These are phyloP conservation scores for Siniperca scherzeri DNA, from an alignment of 2,797 vertebrate species.

Conservation along the genomic window DNA sequence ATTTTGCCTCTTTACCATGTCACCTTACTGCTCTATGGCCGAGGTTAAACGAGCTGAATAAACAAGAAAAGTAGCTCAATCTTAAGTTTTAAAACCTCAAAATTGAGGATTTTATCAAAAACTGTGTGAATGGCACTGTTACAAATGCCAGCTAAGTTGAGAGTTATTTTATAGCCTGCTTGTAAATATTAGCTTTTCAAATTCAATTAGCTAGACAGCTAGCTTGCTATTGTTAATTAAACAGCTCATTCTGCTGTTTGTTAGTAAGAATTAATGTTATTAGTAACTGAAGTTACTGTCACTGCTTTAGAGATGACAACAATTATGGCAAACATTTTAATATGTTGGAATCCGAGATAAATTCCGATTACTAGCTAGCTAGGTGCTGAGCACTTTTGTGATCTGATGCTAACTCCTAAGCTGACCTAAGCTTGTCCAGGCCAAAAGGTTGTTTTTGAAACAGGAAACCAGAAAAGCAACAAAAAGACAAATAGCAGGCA, in stretches of 20 bases:
- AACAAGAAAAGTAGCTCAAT: not conserved
- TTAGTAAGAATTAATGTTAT: too few relatives aligned
- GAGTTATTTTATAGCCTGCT: not conserved
- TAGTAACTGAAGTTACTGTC: too few relatives aligned
- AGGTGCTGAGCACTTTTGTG: not conserved
- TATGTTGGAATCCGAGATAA: too few relatives aligned
- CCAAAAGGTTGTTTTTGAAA: too few relatives aligned
- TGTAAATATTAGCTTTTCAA: too few relatives aligned
- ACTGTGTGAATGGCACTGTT: not conserved
- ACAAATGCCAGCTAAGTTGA: not conserved
- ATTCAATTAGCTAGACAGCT: not conserved
- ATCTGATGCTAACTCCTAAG: not conserved
- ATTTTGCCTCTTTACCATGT: not conserved
- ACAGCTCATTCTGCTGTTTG: too few relatives aligned
- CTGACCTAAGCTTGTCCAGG: too few relatives aligned
- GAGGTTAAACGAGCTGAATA: not conserved
- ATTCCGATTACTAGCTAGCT: too few relatives aligned
- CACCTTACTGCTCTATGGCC: not conserved
- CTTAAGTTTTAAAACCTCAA: not conserved
- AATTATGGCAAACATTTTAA: too few relatives aligned
- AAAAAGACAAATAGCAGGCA: too few relatives aligned
- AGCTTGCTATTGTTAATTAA: not conserved
- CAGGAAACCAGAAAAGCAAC: too few relatives aligned
- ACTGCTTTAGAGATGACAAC: too few relatives aligned
- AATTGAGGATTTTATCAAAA: not conserved